Conservation (phyloP, 1,140 invertebrate species). For the Dendroctonus ponderosae region DNA sequence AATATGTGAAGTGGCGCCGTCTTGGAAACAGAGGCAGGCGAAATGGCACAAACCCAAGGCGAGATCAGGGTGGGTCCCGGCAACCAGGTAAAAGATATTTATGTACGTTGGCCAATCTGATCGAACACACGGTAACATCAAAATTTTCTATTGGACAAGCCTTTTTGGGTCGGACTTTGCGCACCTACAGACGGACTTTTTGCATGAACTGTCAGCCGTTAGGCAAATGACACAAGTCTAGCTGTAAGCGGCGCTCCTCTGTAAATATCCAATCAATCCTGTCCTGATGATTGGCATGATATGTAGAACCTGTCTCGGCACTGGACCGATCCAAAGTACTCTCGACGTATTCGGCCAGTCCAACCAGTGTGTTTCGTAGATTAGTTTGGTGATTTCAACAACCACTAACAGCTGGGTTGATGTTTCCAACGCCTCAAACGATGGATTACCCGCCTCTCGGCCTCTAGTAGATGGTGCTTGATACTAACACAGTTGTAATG, state of each 20-base stretch:
- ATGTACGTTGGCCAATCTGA: slow-evolving; percentile 56
- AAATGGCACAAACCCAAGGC: slow-evolving; percentile 75
- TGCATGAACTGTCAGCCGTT: background rate
- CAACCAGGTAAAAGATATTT: slow-evolving; percentile 79
- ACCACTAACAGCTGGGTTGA: too few species aligned
- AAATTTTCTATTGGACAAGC: slow-evolving; percentile 36
- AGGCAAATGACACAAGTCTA: background rate
- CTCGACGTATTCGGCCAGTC: background rate
- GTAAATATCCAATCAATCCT: background rate
- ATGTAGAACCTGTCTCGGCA: background rate
- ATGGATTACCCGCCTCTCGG: too few species aligned
- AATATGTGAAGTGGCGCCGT: background rate
- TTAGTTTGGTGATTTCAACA: background rate
- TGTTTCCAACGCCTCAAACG: too few species aligned
- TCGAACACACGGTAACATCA: slow-evolving; percentile 54
- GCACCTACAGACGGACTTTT: too few species aligned
- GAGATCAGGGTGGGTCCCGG: slow-evolving; percentile 93
- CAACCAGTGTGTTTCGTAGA: slow-evolving; percentile 11
- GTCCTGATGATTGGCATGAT: background rate
- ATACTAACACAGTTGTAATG: too few species aligned
- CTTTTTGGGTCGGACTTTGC: background rate
- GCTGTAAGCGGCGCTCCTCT: background rate
- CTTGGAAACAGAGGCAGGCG: background rate
- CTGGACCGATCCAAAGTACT: background rate
- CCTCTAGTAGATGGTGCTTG: too few species aligned